Conservation (phyloP, 2,113 vertebrate species). For the Ophiodon elongatus region DNA sequence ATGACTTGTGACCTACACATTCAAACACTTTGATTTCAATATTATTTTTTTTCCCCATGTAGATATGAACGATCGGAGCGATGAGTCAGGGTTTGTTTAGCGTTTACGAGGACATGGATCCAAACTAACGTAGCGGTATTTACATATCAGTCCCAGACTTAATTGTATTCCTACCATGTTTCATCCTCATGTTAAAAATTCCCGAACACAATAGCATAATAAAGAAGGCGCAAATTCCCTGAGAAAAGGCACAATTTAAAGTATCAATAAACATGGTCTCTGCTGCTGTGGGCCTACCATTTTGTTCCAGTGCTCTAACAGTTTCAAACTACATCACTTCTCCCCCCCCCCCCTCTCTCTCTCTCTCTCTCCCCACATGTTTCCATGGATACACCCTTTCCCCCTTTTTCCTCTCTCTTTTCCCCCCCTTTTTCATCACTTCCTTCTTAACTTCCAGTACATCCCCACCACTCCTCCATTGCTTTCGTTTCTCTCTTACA, state of each 20-base stretch:
- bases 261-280: not conserved
- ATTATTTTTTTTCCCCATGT: not conserved
- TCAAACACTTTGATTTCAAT: not conserved
- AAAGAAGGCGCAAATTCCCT: constrained; percentile 7
- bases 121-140: not conserved
- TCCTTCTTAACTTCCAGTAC: constrained; percentile 33
- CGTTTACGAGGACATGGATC: not conserved
- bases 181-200: constrained; percentile 23
- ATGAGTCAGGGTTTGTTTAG: not conserved
- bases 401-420: not conserved
- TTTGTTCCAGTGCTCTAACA: constrained; percentile 52
- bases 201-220: not conserved
- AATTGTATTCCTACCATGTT: constrained; percentile 16
- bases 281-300: constrained; percentile 40
- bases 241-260: not conserved
- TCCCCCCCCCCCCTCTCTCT: too few relatives aligned
- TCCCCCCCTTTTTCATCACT: constrained; percentile 27
- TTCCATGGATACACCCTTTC: constrained; percentile 62
- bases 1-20: not conserved
- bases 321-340: constrained; percentile 56
- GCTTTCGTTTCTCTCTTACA: constrained; percentile 1
- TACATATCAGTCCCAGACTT: not conserved
- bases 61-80: not conserved
- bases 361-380: constrained; percentile 43
- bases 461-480: not conserved